Percentiles rank a stretch among this genome's conserved stretches.
phyloP scores from a whole-genome alignment of 2,888 invertebrate species.

The Dastarcus helophoroides region DNA sequence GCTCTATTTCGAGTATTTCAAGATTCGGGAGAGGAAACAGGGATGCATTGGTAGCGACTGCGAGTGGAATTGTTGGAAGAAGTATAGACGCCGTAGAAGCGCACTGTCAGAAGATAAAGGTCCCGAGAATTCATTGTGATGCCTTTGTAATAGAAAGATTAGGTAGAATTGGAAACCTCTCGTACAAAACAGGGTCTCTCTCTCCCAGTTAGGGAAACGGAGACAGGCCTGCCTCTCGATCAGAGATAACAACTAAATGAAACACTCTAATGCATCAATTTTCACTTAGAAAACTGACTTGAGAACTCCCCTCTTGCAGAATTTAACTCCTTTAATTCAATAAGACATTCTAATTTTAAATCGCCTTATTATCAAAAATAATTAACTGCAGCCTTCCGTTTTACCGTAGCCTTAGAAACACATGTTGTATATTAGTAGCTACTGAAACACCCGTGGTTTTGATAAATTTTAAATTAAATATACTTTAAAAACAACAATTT shows the following conservation, averaged over 20 bases:
- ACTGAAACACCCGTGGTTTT: too few species aligned
- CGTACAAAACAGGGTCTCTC: constrained; percentile 17
- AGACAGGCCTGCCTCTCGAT: constrained; percentile 5
- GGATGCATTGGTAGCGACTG: constrained; percentile 3
- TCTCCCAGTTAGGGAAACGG: background rate
- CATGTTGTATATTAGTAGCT: too few species aligned
- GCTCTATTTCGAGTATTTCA: too few species aligned
- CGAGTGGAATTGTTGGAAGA: constrained; percentile 7
- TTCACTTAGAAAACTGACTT: constrained; percentile 3
- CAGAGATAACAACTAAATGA: constrained; percentile 11
- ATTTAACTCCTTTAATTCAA: too few species aligned
- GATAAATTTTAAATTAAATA: too few species aligned
- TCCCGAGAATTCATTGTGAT: constrained; percentile 25
- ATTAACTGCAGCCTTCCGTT: too few species aligned
- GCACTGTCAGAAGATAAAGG: constrained; percentile 18
- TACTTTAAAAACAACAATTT: too few species aligned
- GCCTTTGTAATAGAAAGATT: constrained; percentile 27
- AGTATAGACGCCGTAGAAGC: constrained; percentile 7
- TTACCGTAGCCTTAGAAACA: too few species aligned
- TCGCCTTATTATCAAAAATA: too few species aligned
- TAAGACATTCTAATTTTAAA: too few species aligned
- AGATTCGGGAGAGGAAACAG: too few species aligned
- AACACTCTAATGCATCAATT: constrained; percentile 13
- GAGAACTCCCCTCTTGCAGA: too few species aligned
- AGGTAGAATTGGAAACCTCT: constrained; percentile 24